Evolutionary conservation across 2,797 vertebrate genomes (phyloP), one percentile per base, ranked within the genome.

Genomic region (Borostomias antarcticus): DNA sequence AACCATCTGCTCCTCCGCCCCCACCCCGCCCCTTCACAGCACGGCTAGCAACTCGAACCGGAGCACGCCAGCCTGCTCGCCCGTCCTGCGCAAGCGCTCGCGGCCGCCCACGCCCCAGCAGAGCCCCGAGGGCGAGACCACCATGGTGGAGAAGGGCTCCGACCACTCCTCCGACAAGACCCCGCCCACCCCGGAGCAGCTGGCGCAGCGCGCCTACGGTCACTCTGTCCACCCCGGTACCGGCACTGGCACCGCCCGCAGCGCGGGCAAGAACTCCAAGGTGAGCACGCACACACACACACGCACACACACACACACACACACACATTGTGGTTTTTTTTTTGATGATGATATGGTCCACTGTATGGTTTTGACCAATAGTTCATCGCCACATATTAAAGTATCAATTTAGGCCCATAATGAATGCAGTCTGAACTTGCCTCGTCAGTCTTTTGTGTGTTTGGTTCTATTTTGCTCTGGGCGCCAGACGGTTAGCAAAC

Each of bases 11-110:
- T 26, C 23, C 33, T 21, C 10, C 15, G 51, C n/a, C 51, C 6
- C 70, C 7, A 56, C 63, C 66, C 51, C 63, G 33, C 17, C 50
- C 75, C 59, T 62, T 67, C 57, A 11, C 86, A 96, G 95, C 88
- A 95, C 94, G 81, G 94, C 94, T 91, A 95, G 93, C 92, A 95
- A 95, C 89, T 95, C 94, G 33, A 95, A 94, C 89, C 93, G 93
- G 91, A 95, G 95, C 93, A 94, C 94, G 0, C 94, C 95, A 1
- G 92, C 94, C 85, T 95, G 95, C 90, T 96, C 95, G 48, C 94
- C 95, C 0, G 92, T 95, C 89, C 94, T 95, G 80, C 94, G 92
- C 78, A 95, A 94, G 78, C 91, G 93, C 68, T 95, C 94, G 15
- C 92, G 92, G 73, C 95, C 94, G 2, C 93, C 95, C 1, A 93